Percentiles rank a stretch among this genome's conserved stretches.
These are phyloP conservation scores for Pelochelys cantorii DNA, from an alignment of 2,797 vertebrate species.

Conservation along the genomic window DNA sequence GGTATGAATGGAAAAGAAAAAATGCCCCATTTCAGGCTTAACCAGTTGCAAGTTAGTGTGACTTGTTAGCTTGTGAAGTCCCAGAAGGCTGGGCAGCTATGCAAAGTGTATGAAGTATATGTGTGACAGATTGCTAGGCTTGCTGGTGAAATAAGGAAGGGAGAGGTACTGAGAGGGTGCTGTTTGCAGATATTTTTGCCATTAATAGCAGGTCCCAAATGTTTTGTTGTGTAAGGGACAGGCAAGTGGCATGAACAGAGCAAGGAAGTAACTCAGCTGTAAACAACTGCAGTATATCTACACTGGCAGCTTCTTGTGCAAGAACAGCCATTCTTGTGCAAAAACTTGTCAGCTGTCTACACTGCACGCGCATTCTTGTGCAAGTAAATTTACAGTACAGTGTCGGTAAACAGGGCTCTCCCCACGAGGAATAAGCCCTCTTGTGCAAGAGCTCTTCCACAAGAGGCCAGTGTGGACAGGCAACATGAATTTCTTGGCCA, in stretches of 20 bases:
- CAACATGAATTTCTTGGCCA: too few species aligned
- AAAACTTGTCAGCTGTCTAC: too few species aligned
- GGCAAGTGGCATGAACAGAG: too few species aligned
- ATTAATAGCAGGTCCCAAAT: background rate
- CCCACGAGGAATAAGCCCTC: too few species aligned
- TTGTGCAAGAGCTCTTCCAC: too few species aligned
- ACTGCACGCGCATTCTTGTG: too few species aligned
- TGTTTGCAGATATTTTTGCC: background rate
- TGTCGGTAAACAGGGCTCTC: too few species aligned
- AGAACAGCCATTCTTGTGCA: too few species aligned
- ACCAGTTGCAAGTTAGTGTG: background rate
- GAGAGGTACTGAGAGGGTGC: background rate
- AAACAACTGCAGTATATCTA: background rate
- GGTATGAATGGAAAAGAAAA: background rate
- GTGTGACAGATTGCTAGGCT: background rate
- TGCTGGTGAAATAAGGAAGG: background rate
- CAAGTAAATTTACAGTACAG: too few species aligned
- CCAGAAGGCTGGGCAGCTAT: background rate
- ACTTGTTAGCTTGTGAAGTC: background rate
- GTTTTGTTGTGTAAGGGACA: background rate
- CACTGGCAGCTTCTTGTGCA: too few species aligned
- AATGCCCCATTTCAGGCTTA: background rate
- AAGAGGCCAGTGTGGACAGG: too few species aligned
- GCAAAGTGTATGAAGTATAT: background rate
- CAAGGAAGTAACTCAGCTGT: background rate